These are phyloP conservation scores for Perccottus glenii DNA, from an alignment of 2,113 vertebrate genomes.

Conservation along the genomic window DNA sequence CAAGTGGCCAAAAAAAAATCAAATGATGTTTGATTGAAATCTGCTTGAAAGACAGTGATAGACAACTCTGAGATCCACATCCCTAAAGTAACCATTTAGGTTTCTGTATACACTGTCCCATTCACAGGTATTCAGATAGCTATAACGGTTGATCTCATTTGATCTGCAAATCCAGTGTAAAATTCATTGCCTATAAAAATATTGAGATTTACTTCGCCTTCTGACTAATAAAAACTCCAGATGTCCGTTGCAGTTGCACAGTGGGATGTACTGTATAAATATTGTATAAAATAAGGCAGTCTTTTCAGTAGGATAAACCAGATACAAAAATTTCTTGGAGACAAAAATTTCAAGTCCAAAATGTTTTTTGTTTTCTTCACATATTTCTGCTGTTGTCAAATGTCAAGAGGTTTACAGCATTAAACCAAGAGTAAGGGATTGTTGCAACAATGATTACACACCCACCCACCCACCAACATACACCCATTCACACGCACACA, in stretches of 20 bases:
- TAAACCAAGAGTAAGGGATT: slow-evolving; percentile 65
- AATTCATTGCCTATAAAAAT: slow-evolving; percentile 90
- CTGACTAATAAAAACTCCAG: slow-evolving; percentile 82
- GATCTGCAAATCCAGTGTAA: slow-evolving; percentile 84
- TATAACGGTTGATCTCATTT: slow-evolving; percentile 75
- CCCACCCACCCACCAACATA: slow-evolving; percentile 38
- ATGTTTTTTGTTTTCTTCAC: slow-evolving; percentile 70
- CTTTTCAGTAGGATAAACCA: slow-evolving; percentile 86
- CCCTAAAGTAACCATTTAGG: slow-evolving; percentile 70
- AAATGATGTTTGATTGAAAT: slow-evolving; percentile 70
- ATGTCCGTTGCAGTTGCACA: slow-evolving; percentile 80
- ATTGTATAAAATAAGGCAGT: slow-evolving; percentile 96
- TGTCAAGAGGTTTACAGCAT: slow-evolving; percentile 73
- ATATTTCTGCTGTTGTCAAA: slow-evolving; percentile 75
- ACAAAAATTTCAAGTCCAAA: slow-evolving; percentile 79
- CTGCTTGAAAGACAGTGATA: slow-evolving; percentile 77
- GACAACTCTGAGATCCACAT: slow-evolving; percentile 78
- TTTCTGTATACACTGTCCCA: slow-evolving; percentile 80
- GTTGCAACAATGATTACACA: slow-evolving; percentile 64
- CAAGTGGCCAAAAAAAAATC: slow-evolving; percentile 71
- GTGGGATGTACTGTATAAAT: slow-evolving; percentile 92
- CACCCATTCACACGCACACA: slow-evolving; percentile 40
- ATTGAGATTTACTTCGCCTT: slow-evolving; percentile 82
- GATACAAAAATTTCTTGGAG: slow-evolving; percentile 85
- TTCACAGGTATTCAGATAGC: slow-evolving; percentile 81